These are phyloP conservation scores for Agrotis segetum DNA, from an alignment of 2,888 invertebrate species.

Conservation along the genomic window DNA sequence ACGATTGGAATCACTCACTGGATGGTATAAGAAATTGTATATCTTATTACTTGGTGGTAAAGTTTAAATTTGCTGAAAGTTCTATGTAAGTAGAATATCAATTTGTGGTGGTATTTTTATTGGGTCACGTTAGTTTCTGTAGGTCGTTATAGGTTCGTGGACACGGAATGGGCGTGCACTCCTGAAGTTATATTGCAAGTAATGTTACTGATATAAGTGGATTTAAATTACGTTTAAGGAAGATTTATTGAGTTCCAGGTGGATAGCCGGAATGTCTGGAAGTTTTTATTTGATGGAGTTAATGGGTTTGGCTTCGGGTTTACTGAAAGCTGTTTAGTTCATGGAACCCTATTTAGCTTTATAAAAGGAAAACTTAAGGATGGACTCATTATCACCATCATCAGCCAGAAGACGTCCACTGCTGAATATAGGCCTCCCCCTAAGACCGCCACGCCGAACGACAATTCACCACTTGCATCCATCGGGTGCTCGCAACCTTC, in stretches of 20 bases:
- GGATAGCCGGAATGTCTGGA: constrained; percentile 9
- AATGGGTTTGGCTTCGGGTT: not conserved
- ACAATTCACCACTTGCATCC: no score
- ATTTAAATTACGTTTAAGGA: constrained; percentile 68
- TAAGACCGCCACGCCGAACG: no score
- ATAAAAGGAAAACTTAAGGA: no score
- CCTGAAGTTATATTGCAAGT: constrained; percentile 76
- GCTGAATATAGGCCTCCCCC: no score
- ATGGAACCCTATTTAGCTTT: not conserved
- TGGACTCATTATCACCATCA: no score
- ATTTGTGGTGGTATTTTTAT: constrained; percentile 69
- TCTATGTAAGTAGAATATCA: constrained; percentile 55
- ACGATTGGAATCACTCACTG: constrained; percentile 43
- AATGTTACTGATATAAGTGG: constrained; percentile 73
- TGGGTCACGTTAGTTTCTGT: constrained; percentile 70
- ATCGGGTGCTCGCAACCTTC: no score
- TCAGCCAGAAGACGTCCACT: no score
- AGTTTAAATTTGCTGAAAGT: constrained; percentile 53
- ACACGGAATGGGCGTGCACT: constrained; percentile 83
- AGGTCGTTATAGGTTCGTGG: constrained; percentile 76
- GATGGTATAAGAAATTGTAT: constrained; percentile 33
- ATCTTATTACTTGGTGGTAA: constrained; percentile 48
- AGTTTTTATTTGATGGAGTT: constrained; percentile 32
- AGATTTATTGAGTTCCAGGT: constrained; percentile 56
- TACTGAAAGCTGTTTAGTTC: not conserved